Evolutionary conservation across 1,140 invertebrate genomes (phyloP).

Genomic region (Araneus ventricosus): DNA sequence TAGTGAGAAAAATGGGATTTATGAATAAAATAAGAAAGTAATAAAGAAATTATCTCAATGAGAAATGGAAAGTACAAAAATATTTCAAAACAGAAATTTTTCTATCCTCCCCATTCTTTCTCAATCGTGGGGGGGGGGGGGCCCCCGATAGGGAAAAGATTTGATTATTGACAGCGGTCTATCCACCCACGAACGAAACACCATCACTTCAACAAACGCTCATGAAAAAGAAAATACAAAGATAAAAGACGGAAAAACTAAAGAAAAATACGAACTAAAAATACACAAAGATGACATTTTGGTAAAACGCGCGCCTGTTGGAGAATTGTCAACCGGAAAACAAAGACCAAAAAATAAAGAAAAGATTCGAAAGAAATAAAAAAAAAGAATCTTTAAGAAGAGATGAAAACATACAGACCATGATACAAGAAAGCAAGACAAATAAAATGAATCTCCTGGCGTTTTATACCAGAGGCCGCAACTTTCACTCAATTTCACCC

Average conservation of each 20-base stretch:
- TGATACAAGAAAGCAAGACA: not conserved
- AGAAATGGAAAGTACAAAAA: not conserved
- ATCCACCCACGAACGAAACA: not conserved
- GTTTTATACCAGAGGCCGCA: slow-evolving; percentile 66
- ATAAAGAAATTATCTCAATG: not conserved
- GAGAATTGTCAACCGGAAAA: slow-evolving; percentile 37
- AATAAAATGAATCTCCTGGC: not conserved
- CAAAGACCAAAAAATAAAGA: not conserved
- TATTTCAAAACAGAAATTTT: not conserved
- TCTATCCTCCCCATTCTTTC: not conserved
- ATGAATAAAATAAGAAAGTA: not conserved
- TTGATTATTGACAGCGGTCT: not conserved
- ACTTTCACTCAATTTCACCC: slow-evolving; percentile 74
- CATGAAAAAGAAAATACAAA: not conserved
- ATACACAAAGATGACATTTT: not conserved
- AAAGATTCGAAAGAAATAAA: not conserved
- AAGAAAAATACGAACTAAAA: not conserved
- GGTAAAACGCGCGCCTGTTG: not conserved
- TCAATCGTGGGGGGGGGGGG: not conserved
- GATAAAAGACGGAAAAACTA: not conserved
- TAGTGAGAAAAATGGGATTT: too few relatives aligned
- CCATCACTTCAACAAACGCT: not conserved
- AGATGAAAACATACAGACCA: not conserved
- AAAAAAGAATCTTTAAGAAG: not conserved
- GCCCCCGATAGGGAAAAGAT: not conserved